Evolutionary conservation across 2,888 invertebrate species (phyloP).

Genomic region (Leptopilina drosophilae): DNA sequence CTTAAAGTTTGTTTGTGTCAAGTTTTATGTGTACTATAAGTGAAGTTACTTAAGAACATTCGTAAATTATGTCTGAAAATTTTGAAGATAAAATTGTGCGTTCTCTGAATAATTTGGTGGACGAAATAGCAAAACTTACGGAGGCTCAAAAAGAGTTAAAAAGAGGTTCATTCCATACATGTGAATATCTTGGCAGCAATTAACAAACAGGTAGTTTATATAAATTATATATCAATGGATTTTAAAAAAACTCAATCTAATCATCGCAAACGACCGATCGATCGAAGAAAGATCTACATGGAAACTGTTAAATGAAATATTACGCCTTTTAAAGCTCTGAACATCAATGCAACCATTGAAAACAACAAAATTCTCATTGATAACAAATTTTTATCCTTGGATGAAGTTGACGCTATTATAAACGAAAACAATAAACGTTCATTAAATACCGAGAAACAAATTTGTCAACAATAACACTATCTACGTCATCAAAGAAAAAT

Average conservation of each 20-base stretch:
- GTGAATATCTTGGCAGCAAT: too few relatives aligned
- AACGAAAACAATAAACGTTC: too few relatives aligned
- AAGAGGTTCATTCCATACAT: not conserved
- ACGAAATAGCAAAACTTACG: not conserved
- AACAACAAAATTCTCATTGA: constrained; percentile 1
- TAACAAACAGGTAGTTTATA: too few relatives aligned
- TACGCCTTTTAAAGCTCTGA: not conserved
- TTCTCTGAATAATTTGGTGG: not conserved
- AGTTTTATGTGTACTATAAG: not conserved
- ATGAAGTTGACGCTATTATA: not conserved
- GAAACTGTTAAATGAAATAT: not conserved
- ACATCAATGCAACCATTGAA: not conserved
- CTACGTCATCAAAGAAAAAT: too few relatives aligned
- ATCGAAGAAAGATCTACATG: not conserved
- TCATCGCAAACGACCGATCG: not conserved
- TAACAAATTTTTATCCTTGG: not conserved
- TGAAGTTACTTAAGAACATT: not conserved
- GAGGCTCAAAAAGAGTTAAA: not conserved
- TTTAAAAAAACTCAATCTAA: not conserved
- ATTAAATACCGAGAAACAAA: too few relatives aligned
- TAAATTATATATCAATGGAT: too few relatives aligned
- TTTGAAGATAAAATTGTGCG: not conserved
- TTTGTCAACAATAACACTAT: too few relatives aligned
- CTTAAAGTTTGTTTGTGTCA: constrained; percentile 1
- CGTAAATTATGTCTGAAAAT: not conserved